These are phyloP conservation scores for Mesopsocus fuscifrons DNA, from an alignment of 2,888 invertebrate genomes.

Conservation along the genomic window DNA sequence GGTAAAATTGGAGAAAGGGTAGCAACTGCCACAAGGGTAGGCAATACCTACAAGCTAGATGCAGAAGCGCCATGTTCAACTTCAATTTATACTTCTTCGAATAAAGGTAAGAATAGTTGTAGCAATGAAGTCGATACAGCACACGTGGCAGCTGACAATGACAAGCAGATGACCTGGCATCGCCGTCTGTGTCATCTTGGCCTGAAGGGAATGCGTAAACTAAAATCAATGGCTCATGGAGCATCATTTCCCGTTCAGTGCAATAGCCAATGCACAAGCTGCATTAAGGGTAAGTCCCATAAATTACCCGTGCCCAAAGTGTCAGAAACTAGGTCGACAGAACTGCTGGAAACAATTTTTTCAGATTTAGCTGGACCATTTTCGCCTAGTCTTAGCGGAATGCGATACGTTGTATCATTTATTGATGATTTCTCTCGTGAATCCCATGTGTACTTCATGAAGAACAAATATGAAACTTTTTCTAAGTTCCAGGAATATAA, in stretches of 20 bases:
- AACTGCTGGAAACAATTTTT: neutral
- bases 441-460: neutral
- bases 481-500: neutral
- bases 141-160: too few species aligned
- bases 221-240: neutral
- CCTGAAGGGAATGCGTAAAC: neutral
- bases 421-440: conserved; percentile 1
- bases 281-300: neutral
- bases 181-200: neutral
- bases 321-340: neutral
- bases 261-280: neutral
- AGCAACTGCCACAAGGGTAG: too few species aligned
- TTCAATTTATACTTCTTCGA: too few species aligned
- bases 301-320: neutral
- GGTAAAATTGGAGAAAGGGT: too few species aligned
- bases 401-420: neutral
- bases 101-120: too few species aligned
- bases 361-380: neutral
- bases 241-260: neutral
- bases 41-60: too few species aligned
- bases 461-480: neutral
- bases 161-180: too few species aligned
- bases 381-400: neutral
- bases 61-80: too few species aligned
- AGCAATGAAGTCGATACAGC: too few species aligned